Evolutionary conservation across 2,113 vertebrate species (phyloP).

Genomic region (Rhinichthys klamathensis): DNA sequence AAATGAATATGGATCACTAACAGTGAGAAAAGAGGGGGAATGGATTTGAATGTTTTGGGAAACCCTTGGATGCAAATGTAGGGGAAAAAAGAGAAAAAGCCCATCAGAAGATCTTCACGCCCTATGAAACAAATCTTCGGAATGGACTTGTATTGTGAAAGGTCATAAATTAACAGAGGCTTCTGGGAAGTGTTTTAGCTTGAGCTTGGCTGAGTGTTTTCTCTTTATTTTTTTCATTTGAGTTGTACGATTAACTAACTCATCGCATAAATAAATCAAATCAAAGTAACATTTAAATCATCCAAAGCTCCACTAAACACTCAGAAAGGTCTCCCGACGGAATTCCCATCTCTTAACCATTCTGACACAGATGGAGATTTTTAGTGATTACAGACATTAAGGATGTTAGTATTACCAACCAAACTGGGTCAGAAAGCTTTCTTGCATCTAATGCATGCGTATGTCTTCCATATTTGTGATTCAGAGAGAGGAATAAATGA

Average conservation of each 20-base stretch:
- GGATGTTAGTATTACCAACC: constrained; percentile 43
- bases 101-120: constrained; percentile 8
- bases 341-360: constrained; percentile 61
- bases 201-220: constrained; percentile 34
- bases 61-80: constrained; percentile 24
- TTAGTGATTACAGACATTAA: constrained; percentile 58
- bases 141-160: constrained; percentile 62
- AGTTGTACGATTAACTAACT: constrained; percentile 60
- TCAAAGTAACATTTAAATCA: constrained; percentile 60
- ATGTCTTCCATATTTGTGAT: constrained; percentile 19
- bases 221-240: neutral
- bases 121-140: constrained; percentile 55
- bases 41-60: neutral
- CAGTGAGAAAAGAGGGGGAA: neutral
- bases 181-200: constrained; percentile 62
- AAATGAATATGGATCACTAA: neutral
- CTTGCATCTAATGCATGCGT: constrained; percentile 16
- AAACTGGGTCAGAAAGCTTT: constrained; percentile 61
- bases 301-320: constrained; percentile 33
- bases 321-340: constrained; percentile 53
- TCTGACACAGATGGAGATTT: constrained; percentile 59
- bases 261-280: constrained; percentile 69
- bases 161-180: constrained; percentile 57
- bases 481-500: neutral
- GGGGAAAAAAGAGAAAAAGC: neutral